Conservation (phyloP, 2,797 vertebrate genomes). For the Periparus ater region DNA sequence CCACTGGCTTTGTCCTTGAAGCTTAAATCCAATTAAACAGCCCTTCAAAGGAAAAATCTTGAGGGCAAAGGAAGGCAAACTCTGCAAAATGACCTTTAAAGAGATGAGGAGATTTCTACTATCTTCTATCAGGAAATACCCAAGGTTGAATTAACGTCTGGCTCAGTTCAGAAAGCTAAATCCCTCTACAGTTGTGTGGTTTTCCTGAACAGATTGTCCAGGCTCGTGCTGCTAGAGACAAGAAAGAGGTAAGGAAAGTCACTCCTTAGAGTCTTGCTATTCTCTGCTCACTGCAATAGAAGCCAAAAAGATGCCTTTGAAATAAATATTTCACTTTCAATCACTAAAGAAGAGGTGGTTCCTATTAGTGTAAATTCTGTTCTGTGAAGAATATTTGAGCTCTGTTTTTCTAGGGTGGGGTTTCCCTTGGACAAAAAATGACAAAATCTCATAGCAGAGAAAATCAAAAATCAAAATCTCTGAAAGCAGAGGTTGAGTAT, state of each 20-base stretch:
- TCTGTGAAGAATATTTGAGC: neutral
- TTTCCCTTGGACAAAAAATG: neutral
- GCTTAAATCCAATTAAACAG: neutral
- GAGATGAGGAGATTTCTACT: neutral
- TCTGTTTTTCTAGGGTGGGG: neutral
- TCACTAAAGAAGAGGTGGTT: neutral
- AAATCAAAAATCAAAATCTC: too few relatives aligned
- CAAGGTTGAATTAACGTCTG: neutral
- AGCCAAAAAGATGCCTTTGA: neutral
- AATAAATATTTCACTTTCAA: neutral
- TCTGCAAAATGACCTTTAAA: neutral
- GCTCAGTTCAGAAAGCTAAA: neutral
- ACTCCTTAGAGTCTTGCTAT: neutral
- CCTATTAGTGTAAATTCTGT: neutral
- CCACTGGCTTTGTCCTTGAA: neutral
- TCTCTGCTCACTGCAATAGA: neutral
- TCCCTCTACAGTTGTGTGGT: neutral
- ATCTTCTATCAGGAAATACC: neutral
- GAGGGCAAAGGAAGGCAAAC: neutral
- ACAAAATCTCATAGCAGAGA: neutral
- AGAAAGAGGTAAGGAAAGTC: neutral
- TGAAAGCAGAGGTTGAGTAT: neutral
- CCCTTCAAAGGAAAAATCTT: neutral
- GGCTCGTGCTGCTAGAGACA: neutral
- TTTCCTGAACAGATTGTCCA: neutral